Evolutionary conservation across 2,888 invertebrate genomes (phyloP), one percentile per base, ranked within the genome.

Genomic region (Zygaena filipendulae): DNA sequence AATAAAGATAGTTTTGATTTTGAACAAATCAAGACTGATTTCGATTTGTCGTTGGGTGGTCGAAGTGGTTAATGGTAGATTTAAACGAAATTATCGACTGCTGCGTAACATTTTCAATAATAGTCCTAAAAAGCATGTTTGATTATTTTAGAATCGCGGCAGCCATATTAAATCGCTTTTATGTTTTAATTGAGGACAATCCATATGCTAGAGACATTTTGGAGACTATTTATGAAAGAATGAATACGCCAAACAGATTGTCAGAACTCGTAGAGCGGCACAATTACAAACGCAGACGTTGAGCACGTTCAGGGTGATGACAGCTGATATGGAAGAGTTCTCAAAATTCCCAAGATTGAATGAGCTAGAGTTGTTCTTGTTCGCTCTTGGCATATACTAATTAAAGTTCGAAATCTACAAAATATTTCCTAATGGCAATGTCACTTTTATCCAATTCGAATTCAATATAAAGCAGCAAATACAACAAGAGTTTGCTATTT

Each of bases 281-380:
- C 11, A 33, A 38, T 25, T 33, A 31, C 26, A 39, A 39, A 21
- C 27, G 38, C 9, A 32, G 36, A 30, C 23, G n/a, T n/a, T n/a
- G 29, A 21, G 29, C 31, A 23, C 31, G 34, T 40, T 40, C 21
- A 18, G 13, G 14, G 2, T 16, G 8, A 33, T 33, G 29, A 26
- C 27, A 11, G 30, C 38, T 8, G 30, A 38, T 28, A 36, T 35
- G 32, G 4, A 25, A 23, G 28, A 37, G 13, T 33, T 35, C 11
- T 11, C 13, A 10, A 32, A 37, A 9, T 38, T 35, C 21, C 33
- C 37, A 19, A 16, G 16, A 16, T 6, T 16, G 16, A 16, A 16
- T 16, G 16, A 16, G 7, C 5, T 6, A 16, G 16, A 16, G 7
- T 16, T 16, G 16, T 16, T 16, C 7, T 7, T 16, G 4, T 16